Evolutionary conservation across 2,888 invertebrate species (phyloP).

Genomic region (Ormyrus nitidulus): DNA sequence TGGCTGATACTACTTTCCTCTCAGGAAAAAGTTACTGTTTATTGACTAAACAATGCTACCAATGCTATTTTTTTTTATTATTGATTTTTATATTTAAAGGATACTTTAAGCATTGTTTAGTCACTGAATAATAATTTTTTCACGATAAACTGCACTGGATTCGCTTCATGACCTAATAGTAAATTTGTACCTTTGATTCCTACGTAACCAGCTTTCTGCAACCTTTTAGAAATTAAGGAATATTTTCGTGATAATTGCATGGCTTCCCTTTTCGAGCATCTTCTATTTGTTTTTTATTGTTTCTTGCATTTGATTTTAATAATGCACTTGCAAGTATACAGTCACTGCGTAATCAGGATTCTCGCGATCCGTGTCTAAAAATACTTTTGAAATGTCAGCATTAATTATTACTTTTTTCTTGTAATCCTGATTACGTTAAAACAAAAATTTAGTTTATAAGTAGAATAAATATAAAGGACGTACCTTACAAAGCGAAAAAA

Average conservation of each 20-base stretch:
- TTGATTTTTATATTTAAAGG: no score
- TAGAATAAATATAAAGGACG: constrained; percentile 12
- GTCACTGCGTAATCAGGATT: constrained; percentile 9
- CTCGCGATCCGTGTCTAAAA: background rate
- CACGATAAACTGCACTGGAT: background rate
- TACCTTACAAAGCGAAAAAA: background rate
- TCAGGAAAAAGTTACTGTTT: background rate
- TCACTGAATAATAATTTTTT: constrained; percentile 5
- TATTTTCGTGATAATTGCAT: no score
- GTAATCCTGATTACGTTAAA: constrained; percentile 16
- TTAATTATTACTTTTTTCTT: background rate
- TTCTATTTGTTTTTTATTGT: constrained; percentile 3
- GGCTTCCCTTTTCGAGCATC: no score
- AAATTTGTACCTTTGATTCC: no score
- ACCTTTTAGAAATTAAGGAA: no score
- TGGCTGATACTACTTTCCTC: background rate
- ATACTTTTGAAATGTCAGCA: background rate
- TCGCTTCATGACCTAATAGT: background rate
- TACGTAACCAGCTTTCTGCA: no score
- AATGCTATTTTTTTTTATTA: no score
- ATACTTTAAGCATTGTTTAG: background rate
- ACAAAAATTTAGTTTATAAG: constrained; percentile 2
- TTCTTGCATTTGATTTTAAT: constrained; percentile 11
- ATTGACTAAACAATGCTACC: no score
- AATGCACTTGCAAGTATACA: constrained; percentile 20